Conservation (phyloP, 2,888 invertebrate genomes). For the Nephrocerus scutellatus region DNA sequence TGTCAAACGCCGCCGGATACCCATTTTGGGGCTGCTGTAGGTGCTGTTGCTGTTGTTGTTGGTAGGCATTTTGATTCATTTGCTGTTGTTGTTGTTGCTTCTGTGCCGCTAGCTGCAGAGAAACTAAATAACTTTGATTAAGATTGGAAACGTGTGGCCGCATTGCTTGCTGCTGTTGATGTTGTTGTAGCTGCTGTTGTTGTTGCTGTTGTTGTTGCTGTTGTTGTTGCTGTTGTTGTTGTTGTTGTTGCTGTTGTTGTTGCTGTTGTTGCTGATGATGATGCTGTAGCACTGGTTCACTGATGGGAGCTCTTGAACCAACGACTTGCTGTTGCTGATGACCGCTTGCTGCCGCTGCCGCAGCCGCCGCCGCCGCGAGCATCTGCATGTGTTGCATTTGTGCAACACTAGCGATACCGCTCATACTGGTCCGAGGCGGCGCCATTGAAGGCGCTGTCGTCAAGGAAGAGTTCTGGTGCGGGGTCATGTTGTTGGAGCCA, state of each 20-base stretch:
- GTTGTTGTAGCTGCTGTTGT: slow-evolving; percentile 25
- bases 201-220: slow-evolving; percentile 25
- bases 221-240: slow-evolving; percentile 32
- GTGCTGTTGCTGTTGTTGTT: slow-evolving; percentile 33
- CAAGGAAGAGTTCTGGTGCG: slow-evolving; percentile 49
- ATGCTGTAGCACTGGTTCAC: slow-evolving; percentile 37
- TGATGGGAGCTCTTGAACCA: slow-evolving; percentile 16
- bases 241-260: slow-evolving; percentile 35
- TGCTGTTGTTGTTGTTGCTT: slow-evolving; percentile 35
- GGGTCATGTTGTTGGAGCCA: slow-evolving; percentile 40
- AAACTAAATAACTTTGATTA: slow-evolving; percentile 33
- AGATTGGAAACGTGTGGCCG: slow-evolving; percentile 21
- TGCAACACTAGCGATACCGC: slow-evolving; percentile 40
- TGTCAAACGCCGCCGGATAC: slow-evolving; percentile 19
- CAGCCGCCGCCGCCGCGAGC: slow-evolving; percentile 23
- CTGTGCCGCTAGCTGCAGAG: slow-evolving; percentile 29
- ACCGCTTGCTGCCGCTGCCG: too few relatives aligned
- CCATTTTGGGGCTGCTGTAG: slow-evolving; percentile 20
- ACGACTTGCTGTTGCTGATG: slow-evolving; percentile 21
- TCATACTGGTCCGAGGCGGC: slow-evolving; percentile 42
- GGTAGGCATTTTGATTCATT: slow-evolving; percentile 28
- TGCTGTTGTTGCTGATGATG: slow-evolving; percentile 29
- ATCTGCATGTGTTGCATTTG: slow-evolving; percentile 40
- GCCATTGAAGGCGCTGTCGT: slow-evolving; percentile 34
- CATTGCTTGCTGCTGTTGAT: slow-evolving; percentile 27